A percentile compares a stretch with the other conserved stretches of the same genome.
These are phyloP conservation scores for Nowickia ferox DNA, from an alignment of 2,888 invertebrate genomes.

Conservation along the genomic window DNA sequence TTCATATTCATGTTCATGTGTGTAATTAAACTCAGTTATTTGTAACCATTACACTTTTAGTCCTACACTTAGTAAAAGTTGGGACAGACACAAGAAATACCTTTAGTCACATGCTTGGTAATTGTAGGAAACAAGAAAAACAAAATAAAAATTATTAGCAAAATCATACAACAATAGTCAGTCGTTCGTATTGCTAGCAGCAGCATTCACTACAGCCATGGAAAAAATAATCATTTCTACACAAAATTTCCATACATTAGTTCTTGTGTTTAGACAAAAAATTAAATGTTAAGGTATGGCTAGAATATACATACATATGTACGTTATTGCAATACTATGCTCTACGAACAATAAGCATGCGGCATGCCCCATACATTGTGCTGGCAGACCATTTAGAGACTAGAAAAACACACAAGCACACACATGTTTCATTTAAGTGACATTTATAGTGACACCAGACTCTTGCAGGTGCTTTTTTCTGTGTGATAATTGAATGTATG, in stretches of 20 bases:
- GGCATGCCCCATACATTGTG: neutral
- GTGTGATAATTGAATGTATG: neutral
- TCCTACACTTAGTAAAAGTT: slow-evolving; percentile 13
- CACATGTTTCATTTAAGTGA: slow-evolving; percentile 69
- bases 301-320: neutral
- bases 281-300: slow-evolving; percentile 22
- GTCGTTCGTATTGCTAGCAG: slow-evolving; percentile 5
- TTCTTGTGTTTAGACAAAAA: neutral
- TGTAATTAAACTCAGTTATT: slow-evolving; percentile 49
- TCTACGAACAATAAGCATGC: slow-evolving; percentile 6
- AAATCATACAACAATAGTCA: neutral
- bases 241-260: slow-evolving; percentile 3
- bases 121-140: slow-evolving; percentile 40
- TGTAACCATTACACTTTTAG: slow-evolving; percentile 65
- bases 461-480: slow-evolving; percentile 69
- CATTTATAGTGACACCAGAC: slow-evolving; percentile 71
- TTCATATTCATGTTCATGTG: neutral
- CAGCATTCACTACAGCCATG: slow-evolving; percentile 3
- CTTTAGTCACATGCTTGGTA: slow-evolving; percentile 39
- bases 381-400: neutral
- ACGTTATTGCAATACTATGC: neutral
- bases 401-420: neutral
- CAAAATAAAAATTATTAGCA: slow-evolving; percentile 40
- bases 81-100: slow-evolving; percentile 30
- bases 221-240: slow-evolving; percentile 12